Evolutionary conservation across 2,113 vertebrate species (phyloP), one percentile per base, ranked within the genome.

Genomic region (Gobio gobio): DNA sequence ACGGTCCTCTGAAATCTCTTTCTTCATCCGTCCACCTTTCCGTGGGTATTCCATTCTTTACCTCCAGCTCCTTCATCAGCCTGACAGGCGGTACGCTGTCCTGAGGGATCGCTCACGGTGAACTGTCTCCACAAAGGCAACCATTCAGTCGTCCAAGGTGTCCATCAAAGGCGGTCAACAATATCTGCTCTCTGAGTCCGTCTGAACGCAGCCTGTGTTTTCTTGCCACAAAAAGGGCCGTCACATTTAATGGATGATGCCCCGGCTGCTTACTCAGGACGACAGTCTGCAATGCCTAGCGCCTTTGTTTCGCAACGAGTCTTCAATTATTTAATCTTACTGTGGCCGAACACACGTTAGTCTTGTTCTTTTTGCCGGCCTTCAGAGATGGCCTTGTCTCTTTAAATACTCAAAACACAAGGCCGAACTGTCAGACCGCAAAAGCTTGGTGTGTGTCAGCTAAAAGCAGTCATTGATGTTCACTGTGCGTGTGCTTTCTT

Each of bases 321-420:
- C 85, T 93, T 93, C 90, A 94, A 92, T 94, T 92, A 93, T 93
- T 93, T 84, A 93, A 84, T 88, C 86, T 89, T 89, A 86, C 90
- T 87, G 13, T 92, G 89, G 89, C 91, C 91, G 92, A 92, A 85
- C 6, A 87, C 90, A 88, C 91, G 90, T 91, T 92, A 91, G 81
- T 91, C 85, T 90, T 90, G 84, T 89, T 91, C 89, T 87, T 88
- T 90, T 91, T 85, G 72, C 79, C 10, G 8, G 51, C 64, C 40
- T 79, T 51, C 91, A 90, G 90, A 92, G 91, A 90, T 89, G 78
- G 83, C 29, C 87, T 92, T 86, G 87, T 54, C 84, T 85, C 87
- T 89, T 89, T 76, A 20, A 79, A 83, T 79, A 40, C 86, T 63
- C 45, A 54, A 83, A 56, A 87, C 80, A 88, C 91, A 86, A 88